Evolutionary conservation across 2,113 vertebrate genomes (phyloP), one percentile per base, ranked within the genome.

Genomic region (Brachyhypopomus gauderio): DNA sequence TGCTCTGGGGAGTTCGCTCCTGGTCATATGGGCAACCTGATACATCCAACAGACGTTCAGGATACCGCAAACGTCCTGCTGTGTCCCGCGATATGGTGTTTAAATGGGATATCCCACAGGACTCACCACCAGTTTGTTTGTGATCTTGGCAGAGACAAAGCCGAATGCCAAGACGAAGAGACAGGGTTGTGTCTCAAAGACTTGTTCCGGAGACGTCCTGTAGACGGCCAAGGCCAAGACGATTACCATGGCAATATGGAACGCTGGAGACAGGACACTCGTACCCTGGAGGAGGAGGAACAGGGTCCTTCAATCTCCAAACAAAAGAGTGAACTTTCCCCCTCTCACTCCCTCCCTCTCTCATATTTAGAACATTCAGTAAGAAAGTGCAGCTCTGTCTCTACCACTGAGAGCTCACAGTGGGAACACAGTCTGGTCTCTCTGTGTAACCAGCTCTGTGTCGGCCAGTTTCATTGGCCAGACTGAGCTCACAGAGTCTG

Each of bases 21-120:
- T 96, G 0, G 96, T 96, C 96, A 96, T 96, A 84, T 96, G 96
- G 58, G 96, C 95, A 80, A 96, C 95, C 96, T 96, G 36, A 5
- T 76, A 75, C 79, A 84, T 73, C 48, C 78, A 76, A 9, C 63
- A 80, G 58, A 66, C 34, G 3, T 41, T 8, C 1, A 41, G 41
- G 38, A 38, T n/a, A 74, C 38, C 45, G 27, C 72, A 59, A 1
- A 48, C 30, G 64, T 6, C 30, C 30, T 30, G 30, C 30, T 30
- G 30, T 30, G 30, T 30, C 30, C 30, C 30, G 3, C 30, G 3
- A 3, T 1, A 30, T 3, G 3, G 30, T 30, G 30, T 30, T 30
- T 30, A 3, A 3, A 2, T 2, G 30, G 30, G 1, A 30, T 30
- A 30, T 30, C 5, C 9, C 5, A 1, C 8, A 14, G 12, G 12